Conservation (phyloP, 2,113 vertebrate genomes). For the Drymodes brunneopygia region DNA sequence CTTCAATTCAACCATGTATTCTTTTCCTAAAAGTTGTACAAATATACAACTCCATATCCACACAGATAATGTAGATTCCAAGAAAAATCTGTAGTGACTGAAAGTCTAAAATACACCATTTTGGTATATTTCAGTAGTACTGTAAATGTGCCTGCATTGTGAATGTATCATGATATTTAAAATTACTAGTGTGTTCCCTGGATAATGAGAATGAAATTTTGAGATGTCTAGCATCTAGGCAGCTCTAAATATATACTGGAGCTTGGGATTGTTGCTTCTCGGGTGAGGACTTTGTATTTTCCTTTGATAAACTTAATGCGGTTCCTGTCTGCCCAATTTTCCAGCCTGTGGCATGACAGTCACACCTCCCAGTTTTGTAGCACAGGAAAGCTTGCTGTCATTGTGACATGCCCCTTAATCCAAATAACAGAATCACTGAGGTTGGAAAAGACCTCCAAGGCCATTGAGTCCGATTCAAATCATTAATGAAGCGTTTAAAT, state of each 20-base stretch:
- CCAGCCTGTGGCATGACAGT: no score
- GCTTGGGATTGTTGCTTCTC: background rate
- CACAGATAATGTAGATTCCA: background rate
- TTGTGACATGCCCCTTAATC: no score
- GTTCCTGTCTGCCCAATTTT: background rate
- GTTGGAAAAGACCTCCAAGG: background rate
- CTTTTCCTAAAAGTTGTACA: background rate
- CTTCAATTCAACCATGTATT: background rate
- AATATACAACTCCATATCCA: background rate
- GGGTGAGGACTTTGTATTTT: background rate
- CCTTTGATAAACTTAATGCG: background rate
- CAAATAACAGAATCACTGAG: background rate
- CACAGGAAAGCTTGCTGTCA: background rate
- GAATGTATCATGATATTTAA: background rate
- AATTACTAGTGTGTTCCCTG: background rate
- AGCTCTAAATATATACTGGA: background rate
- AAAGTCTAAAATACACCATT: background rate
- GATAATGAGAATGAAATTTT: background rate
- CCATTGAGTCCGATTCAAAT: background rate
- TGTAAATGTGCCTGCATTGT: background rate
- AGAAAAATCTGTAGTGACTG: background rate
- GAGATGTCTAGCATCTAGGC: background rate
- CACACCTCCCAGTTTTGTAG: background rate
- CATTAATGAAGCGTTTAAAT: background rate
- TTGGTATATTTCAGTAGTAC: background rate